phyloP scores from a whole-genome alignment of 2,113 vertebrate species.

The Nestor notabilis region DNA sequence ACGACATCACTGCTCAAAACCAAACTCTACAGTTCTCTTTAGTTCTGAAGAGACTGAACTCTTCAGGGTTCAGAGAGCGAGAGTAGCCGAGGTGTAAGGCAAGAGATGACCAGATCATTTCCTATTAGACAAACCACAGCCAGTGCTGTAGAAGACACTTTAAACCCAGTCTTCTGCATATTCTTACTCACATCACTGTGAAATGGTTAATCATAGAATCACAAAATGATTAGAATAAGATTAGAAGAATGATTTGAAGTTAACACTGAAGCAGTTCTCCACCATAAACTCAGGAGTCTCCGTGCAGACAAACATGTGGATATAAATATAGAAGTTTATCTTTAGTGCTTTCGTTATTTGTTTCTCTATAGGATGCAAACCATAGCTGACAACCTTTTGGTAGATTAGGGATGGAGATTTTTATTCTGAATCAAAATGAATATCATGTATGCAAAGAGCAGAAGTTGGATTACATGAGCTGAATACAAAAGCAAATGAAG shows the following conservation, averaged over 20 bases:
- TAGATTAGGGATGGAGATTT: not conserved
- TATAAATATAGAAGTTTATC: not conserved
- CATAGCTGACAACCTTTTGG: not conserved
- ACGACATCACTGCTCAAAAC: not conserved
- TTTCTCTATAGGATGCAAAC: not conserved
- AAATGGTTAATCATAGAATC: not conserved
- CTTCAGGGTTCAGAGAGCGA: not conserved
- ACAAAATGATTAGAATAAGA: not conserved
- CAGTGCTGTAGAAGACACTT: not conserved
- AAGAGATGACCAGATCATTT: not conserved
- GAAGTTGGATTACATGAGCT: not conserved
- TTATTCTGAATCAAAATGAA: not conserved
- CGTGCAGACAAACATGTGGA: not conserved
- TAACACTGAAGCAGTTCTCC: not conserved
- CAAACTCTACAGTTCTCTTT: not conserved
- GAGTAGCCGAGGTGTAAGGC: not conserved
- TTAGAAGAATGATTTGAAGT: not conserved
- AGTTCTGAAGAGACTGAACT: not conserved
- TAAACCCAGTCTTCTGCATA: not conserved
- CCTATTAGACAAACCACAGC: not conserved
- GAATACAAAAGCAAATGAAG: not conserved
- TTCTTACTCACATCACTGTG: not conserved
- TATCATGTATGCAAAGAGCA: no score
- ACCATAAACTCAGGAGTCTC: not conserved
- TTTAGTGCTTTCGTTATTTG: not conserved